Percentiles rank a stretch among this genome's conserved stretches.
Evolutionary conservation across 2,797 vertebrate genomes (phyloP).

Genomic region (Gallirallus australis): DNA sequence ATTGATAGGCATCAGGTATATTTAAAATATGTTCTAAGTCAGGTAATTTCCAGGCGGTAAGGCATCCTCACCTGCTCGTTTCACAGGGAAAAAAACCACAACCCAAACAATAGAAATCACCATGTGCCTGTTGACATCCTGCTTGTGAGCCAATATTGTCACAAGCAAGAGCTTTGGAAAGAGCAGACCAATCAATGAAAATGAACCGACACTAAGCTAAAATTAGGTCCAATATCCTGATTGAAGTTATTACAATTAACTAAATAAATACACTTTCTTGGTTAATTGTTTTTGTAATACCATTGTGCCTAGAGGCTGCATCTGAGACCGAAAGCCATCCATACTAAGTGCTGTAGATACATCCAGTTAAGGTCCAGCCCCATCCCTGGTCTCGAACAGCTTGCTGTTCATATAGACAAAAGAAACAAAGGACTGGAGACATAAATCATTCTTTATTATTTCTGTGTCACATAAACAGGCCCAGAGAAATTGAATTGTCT

Average conservation of each 20-base stretch:
- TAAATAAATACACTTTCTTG: constrained; percentile 12
- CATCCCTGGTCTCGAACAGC: background rate
- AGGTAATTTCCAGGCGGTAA: background rate
- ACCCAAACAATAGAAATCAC: constrained; percentile 21
- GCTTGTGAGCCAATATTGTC: constrained; percentile 60
- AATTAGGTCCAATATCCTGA: constrained; percentile 19
- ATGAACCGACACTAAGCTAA: background rate
- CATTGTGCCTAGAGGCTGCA: background rate
- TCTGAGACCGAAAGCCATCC: background rate
- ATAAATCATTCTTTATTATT: constrained; percentile 15
- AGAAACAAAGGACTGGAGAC: background rate
- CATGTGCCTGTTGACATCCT: constrained; percentile 10
- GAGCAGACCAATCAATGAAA: background rate
- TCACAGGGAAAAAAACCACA: background rate
- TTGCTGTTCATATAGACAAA: background rate
- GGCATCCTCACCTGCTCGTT: constrained; percentile 47
- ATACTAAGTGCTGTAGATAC: background rate
- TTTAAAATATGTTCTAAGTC: background rate
- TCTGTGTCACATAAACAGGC: background rate
- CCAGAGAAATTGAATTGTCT: constrained; percentile 23
- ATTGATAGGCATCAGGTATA: background rate
- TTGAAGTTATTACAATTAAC: constrained; percentile 35
- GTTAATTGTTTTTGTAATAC: constrained; percentile 20
- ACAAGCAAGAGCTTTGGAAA: constrained; percentile 8
- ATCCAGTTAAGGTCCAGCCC: background rate